phyloP scores from a whole-genome alignment of 2,888 invertebrate species.

The Carcina quercana region DNA sequence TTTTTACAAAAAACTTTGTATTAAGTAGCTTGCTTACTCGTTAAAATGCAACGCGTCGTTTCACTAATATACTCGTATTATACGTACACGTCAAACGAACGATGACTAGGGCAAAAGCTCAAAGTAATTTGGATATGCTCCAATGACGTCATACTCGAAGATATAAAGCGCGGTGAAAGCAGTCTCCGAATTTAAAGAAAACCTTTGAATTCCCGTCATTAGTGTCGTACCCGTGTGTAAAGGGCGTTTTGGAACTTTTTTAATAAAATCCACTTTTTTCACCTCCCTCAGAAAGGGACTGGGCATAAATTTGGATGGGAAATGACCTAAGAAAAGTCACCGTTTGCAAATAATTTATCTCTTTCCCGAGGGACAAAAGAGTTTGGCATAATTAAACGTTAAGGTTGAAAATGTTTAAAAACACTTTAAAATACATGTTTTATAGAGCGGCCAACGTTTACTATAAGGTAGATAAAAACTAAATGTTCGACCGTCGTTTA shows the following conservation, averaged over 20 bases:
- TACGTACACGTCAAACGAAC: background rate
- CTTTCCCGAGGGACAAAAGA: conserved; percentile 22
- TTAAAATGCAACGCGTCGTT: conserved; percentile 32
- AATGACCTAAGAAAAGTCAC: conserved; percentile 38
- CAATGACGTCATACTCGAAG: background rate
- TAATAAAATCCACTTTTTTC: conserved; percentile 53
- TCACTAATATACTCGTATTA: conserved; percentile 9
- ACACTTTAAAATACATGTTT: background rate
- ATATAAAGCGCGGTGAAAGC: conserved; percentile 2
- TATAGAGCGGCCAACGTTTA: background rate
- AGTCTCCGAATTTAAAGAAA: conserved; percentile 11
- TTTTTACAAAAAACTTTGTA: no score
- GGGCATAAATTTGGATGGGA: conserved; percentile 53
- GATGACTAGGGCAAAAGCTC: background rate
- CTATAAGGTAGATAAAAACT: no score
- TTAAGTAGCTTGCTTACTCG: conserved; percentile 18
- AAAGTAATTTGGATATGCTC: background rate
- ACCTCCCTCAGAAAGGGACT: no score
- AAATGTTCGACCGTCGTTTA: no score
- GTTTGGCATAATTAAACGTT: conserved; percentile 30
- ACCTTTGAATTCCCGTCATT: conserved; percentile 28
- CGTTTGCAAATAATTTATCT: conserved; percentile 45
- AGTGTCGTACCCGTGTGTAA: conserved; percentile 26
- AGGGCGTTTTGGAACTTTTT: conserved; percentile 46
- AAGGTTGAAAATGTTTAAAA: conserved; percentile 5